Conservation (phyloP, 1,140 invertebrate genomes). For the Olivierus martensii region DNA sequence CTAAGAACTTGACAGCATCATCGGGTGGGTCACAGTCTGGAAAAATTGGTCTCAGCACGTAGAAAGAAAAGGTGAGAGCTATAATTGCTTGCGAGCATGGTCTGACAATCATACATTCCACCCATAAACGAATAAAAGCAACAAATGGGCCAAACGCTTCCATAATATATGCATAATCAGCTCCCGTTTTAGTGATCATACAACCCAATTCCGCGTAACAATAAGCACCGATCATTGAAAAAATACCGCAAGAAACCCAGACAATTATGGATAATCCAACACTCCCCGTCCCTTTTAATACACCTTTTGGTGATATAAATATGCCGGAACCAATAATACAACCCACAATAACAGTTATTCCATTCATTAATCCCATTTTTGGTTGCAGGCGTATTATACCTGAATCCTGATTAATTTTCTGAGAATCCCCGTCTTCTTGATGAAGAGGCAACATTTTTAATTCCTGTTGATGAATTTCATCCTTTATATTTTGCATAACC, state of each 20-base stretch:
- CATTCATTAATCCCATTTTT: constrained; percentile 86
- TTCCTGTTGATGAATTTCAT: too few relatives aligned
- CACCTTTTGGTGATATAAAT: constrained; percentile 83
- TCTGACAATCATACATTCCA: constrained; percentile 92
- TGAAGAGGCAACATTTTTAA: too few relatives aligned
- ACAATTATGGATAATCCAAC: constrained; percentile 74
- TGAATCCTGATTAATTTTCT: constrained; percentile 1
- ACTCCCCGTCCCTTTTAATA: constrained; percentile 67
- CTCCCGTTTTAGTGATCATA: constrained; percentile 52
- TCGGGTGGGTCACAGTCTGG: constrained; percentile 54
- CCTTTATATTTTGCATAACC: too few relatives aligned
- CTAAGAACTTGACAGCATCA: constrained; percentile 59
- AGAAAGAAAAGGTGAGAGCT: constrained; percentile 67
- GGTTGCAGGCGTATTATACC: constrained; percentile 50
- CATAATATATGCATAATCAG: constrained; percentile 95
- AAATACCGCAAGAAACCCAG: constrained; percentile 71
- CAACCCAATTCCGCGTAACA: constrained; percentile 88
- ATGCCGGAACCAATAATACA: constrained; percentile 90
- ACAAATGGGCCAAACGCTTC: constrained; percentile 72
- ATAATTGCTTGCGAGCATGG: constrained; percentile 92
- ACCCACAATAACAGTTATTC: constrained; percentile 83
- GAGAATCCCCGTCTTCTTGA: too few relatives aligned
- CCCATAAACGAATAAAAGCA: constrained; percentile 60
- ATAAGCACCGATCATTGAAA: constrained; percentile 83
- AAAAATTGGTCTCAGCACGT: constrained; percentile 37